Percentiles rank a stretch among this genome's conserved stretches.
Conservation (phyloP, 2,797 vertebrate species). For the Urocyon cinereoargenteus region DNA sequence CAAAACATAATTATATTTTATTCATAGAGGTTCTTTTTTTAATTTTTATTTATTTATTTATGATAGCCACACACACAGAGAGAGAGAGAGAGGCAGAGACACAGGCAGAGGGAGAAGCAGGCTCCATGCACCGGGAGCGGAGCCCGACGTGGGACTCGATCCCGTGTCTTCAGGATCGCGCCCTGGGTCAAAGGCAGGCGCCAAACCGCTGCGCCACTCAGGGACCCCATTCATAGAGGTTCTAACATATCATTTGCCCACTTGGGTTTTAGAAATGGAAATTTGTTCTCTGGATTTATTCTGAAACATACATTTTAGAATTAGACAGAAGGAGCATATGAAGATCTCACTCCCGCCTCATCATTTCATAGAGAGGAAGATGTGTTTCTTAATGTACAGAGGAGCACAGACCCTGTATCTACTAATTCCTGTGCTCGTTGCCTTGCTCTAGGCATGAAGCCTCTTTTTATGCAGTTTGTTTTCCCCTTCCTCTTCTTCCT, state of each 20-base stretch:
- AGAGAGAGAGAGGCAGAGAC: too few species aligned
- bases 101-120: too few species aligned
- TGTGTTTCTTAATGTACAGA: neutral
- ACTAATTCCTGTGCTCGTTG: neutral
- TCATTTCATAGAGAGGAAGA: neutral
- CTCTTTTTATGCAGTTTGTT: neutral
- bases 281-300: conserved; percentile 6
- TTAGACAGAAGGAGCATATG: neutral
- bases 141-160: too few species aligned
- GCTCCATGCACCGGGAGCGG: too few species aligned
- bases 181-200: too few species aligned
- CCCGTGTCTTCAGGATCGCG: too few species aligned
- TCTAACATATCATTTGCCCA: conserved; percentile 6
- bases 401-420: neutral
- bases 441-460: neutral
- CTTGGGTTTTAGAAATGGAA: conserved; percentile 35
- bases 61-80: too few species aligned
- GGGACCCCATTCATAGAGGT: neutral
- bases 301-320: conserved; percentile 45
- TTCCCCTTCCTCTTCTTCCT: neutral
- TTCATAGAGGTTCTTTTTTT: neutral
- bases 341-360: neutral
- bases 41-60: too few species aligned
- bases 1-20: conserved; percentile 1
- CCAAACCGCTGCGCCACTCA: too few species aligned